Base-by-base conservation (phyloP, 2,888 invertebrate species). In the Furcula furcula region DNA sequence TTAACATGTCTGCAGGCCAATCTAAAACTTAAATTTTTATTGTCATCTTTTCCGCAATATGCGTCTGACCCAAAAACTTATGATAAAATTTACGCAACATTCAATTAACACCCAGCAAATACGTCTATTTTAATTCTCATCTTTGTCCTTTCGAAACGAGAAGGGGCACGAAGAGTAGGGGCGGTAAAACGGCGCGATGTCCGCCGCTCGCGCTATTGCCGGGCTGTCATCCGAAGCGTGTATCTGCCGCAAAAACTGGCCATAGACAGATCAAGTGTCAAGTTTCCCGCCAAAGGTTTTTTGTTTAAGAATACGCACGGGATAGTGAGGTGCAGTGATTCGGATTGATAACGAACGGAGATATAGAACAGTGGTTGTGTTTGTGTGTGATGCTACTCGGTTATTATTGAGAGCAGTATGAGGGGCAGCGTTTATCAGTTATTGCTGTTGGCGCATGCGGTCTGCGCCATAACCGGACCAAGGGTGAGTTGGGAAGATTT, bases 131-230 rank as follows among this genome's bases (percentile, higher is more conserved):
- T 60, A 62, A 64, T 69, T 72, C 71, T 68, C 73, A 69, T 75
- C 75, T 57, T 49, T 64, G 74, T 85, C 86, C 86, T 88, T 87
- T 86, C 86, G 79, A 85, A 87, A 87, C 61, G 57, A 80, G 84
- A 70, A 78, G 82, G 82, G 83, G 79, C 61, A 62, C 50, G 32
- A 55, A 67, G 76, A 82, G 87, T 77, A 86, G 88, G 87, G 84
- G 82, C 76, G 83, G 85, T 87, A 86, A 87, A 88, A 88, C 79
- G 58, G 62, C 69, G 69, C 65, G 74, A 63, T 75, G 62, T 46
- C 57, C 65, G 70, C 68, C 66, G 71, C 69, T 46, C 73, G 71
- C 75, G 71, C 62, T 82, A 88, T 74, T 84, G 65, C 65, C 65
- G 67, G 56, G 46, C 55, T 57, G 69, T 67, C 78, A 65, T 69